Conservation (phyloP, 2,797 vertebrate species). For the Potorous gilbertii region DNA sequence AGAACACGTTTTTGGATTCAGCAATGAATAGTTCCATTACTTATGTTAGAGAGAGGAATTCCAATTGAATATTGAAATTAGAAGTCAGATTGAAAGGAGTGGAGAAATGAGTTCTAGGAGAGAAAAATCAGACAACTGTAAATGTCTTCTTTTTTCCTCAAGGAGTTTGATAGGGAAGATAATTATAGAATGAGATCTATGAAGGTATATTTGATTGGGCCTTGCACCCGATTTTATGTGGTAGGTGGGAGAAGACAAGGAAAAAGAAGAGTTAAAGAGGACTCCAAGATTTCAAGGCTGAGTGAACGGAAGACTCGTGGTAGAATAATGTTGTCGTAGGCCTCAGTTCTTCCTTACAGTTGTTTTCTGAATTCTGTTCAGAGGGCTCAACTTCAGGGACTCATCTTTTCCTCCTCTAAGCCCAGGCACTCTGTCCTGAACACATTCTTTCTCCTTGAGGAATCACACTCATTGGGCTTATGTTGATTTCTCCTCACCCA, state of each 20-base stretch:
- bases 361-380: no score
- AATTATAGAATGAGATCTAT: not conserved
- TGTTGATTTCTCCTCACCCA: no score
- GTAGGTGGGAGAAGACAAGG: not conserved
- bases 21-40: not conserved
- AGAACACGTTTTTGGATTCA: not conserved
- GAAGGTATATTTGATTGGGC: not conserved
- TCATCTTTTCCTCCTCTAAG: no score
- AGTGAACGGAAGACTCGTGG: not conserved
- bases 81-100: not conserved
- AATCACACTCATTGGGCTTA: no score
- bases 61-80: not conserved
- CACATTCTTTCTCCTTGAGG: no score
- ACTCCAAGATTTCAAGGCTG: not conserved
- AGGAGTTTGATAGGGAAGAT: not conserved
- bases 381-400: no score
- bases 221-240: not conserved
- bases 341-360: not conserved
- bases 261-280: not conserved
- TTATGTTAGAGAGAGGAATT: not conserved
- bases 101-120: not conserved
- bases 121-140: not conserved
- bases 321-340: not conserved
- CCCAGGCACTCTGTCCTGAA: no score
- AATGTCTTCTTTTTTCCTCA: not conserved